Evolutionary conservation across 2,888 invertebrate species (phyloP).

Genomic region (Sepiola atlantica): DNA sequence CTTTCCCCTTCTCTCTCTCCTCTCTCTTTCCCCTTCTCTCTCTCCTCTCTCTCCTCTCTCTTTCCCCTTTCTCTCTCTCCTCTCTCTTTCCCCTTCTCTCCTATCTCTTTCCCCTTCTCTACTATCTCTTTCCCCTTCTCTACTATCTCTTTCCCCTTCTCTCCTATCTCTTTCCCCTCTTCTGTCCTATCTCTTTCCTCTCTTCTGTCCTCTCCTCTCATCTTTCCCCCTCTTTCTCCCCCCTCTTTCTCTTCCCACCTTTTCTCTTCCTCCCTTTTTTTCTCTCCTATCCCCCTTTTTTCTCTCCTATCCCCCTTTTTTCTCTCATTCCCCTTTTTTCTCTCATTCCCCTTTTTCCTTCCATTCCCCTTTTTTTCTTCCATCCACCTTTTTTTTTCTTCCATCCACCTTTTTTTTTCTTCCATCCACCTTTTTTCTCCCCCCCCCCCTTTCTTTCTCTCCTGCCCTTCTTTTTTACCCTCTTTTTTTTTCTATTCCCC

Average conservation of each 20-base stretch:
- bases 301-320: neutral
- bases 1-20: neutral
- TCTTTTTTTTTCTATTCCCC: neutral
- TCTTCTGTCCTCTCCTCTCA: neutral
- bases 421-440: no score
- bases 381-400: no score
- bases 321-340: neutral
- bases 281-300: neutral
- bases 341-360: neutral
- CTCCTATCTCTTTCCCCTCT: neutral
- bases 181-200: neutral
- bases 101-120: neutral
- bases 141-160: neutral
- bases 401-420: no score
- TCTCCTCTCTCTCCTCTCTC: neutral
- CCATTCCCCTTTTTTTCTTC: no score
- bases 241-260: neutral
- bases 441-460: no score
- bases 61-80: neutral
- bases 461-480: no score
- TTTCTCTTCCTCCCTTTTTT: neutral
- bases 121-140: neutral
- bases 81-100: neutral
- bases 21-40: neutral
- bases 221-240: neutral